phyloP scores from a whole-genome alignment of 2,888 invertebrate genomes.

The Callinectes sapidus region DNA sequence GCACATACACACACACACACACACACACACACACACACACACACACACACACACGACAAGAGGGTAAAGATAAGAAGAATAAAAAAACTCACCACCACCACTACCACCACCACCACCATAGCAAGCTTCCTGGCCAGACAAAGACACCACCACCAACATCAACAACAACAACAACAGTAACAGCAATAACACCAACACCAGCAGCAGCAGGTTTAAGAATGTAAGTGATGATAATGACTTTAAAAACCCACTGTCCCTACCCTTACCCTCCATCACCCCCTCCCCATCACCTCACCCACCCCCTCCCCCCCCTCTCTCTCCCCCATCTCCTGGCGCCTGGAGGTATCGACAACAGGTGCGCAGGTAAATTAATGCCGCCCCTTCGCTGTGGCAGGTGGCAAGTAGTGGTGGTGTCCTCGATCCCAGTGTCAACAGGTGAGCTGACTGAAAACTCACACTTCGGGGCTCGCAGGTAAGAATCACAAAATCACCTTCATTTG shows the following conservation, averaged over 20 bases:
- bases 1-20: not conserved
- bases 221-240: conserved; percentile 26
- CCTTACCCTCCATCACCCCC: not conserved
- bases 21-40: conserved; percentile 1
- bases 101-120: not conserved
- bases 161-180: no score
- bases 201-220: conserved; percentile 3
- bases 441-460: not conserved
- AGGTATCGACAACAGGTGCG: conserved; percentile 5
- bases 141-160: not conserved
- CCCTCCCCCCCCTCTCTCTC: not conserved
- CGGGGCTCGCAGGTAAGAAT: not conserved
- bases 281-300: not conserved
- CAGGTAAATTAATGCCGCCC: not conserved
- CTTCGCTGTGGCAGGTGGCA: conserved; percentile 15
- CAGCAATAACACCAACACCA: no score
- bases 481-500: not conserved
- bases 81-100: not conserved
- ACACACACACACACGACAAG: not conserved
- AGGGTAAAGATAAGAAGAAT: not conserved
- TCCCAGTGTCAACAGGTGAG: conserved; percentile 10
- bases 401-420: not conserved
- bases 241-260: not conserved
- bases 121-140: not conserved
- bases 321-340: not conserved